Evolutionary conservation across 2,888 invertebrate species (phyloP).

Genomic region (Ichneumoninae sp.): DNA sequence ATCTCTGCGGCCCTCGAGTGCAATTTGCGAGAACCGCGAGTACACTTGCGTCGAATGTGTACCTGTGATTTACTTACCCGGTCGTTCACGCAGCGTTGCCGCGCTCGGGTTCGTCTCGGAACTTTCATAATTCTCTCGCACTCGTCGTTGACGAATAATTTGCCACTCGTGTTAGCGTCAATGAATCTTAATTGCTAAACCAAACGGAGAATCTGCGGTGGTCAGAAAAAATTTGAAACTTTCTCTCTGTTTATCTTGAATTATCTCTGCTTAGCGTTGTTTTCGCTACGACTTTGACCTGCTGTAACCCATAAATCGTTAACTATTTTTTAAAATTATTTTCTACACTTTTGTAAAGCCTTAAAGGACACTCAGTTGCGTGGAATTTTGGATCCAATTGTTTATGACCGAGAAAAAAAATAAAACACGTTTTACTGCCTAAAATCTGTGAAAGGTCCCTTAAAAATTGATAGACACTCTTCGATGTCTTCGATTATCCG

Average conservation of each 20-base stretch:
- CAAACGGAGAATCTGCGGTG: background rate
- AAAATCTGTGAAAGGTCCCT: background rate
- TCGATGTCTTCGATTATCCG: background rate
- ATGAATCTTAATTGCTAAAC: conserved; percentile 7
- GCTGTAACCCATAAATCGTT: background rate
- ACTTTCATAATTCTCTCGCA: conserved; percentile 5
- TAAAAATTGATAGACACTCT: background rate
- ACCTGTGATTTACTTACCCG: conserved; percentile 36
- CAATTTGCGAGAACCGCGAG: conserved; percentile 54
- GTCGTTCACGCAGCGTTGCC: background rate
- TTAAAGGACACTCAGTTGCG: background rate
- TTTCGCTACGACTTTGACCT: background rate
- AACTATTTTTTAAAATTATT: background rate
- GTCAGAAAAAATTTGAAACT: background rate
- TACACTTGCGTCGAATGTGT: conserved; percentile 50
- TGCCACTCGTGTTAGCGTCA: conserved; percentile 26
- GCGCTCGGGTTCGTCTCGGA: background rate
- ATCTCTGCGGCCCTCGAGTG: conserved; percentile 48
- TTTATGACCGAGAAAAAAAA: background rate
- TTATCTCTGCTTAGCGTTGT: conserved; percentile 13
- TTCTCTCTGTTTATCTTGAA: background rate
- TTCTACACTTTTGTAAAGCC: background rate
- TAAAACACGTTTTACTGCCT: background rate
- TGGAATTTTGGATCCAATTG: background rate
- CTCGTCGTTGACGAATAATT: conserved; percentile 34